Evolutionary conservation across 2,797 vertebrate genomes (phyloP).

Genomic region (Chromis chromis): DNA sequence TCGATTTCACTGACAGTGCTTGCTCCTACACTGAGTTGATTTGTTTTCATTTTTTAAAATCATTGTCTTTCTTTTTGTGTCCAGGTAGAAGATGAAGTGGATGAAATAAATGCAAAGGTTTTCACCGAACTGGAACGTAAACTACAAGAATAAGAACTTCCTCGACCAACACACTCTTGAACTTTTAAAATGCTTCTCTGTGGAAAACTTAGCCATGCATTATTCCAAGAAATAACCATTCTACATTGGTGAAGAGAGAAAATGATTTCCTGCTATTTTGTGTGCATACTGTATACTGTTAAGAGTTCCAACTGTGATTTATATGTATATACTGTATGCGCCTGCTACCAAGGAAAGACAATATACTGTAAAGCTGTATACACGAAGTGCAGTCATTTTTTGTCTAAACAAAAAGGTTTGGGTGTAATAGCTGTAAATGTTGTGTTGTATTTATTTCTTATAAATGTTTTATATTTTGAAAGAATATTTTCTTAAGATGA

Average conservation of each 20-base stretch:
- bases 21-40: background rate
- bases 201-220: slow-evolving; percentile 11
- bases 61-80: slow-evolving; percentile 22
- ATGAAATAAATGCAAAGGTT: slow-evolving; percentile 85
- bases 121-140: slow-evolving; percentile 85
- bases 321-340: slow-evolving; percentile 32
- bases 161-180: background rate
- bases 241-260: slow-evolving; percentile 2
- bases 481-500: slow-evolving; percentile 47
- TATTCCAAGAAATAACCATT: slow-evolving; percentile 12
- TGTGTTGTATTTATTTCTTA: slow-evolving; percentile 67
- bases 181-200: slow-evolving; percentile 9
- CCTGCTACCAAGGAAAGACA: slow-evolving; percentile 16
- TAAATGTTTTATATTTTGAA: slow-evolving; percentile 67
- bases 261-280: slow-evolving; percentile 26
- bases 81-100: slow-evolving; percentile 87
- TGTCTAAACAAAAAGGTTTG: slow-evolving; percentile 10
- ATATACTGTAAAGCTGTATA: slow-evolving; percentile 7
- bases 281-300: slow-evolving; percentile 37
- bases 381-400: slow-evolving; percentile 26
- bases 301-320: slow-evolving; percentile 18
- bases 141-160: slow-evolving; percentile 74
- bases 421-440: slow-evolving; percentile 42
- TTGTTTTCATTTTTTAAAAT: background rate
- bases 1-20: background rate